Conservation (phyloP, 2,888 invertebrate species). For the Ichneumoninae sp. region DNA sequence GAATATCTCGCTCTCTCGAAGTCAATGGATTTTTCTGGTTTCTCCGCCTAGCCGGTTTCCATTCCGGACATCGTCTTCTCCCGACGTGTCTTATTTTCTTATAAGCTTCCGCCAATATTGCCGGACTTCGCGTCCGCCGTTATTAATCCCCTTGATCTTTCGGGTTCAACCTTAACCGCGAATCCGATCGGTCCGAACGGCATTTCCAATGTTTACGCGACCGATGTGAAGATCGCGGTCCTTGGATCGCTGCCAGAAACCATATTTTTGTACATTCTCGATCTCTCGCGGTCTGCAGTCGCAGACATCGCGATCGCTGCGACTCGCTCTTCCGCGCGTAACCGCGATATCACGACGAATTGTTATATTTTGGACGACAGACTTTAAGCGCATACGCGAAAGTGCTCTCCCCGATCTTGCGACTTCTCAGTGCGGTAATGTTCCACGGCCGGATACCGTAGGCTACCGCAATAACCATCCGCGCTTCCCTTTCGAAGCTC, state of each 20-base stretch:
- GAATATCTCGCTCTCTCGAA: conserved; percentile 26
- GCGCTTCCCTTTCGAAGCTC: too few species aligned
- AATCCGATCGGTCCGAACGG: conserved; percentile 53
- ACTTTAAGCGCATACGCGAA: background rate
- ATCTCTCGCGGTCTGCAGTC: conserved; percentile 38
- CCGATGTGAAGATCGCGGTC: conserved; percentile 66
- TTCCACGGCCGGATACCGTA: background rate
- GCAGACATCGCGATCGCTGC: conserved; percentile 15
- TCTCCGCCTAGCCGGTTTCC: background rate
- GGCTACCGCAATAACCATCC: too few species aligned
- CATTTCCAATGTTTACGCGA: conserved; percentile 74
- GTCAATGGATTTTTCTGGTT: background rate
- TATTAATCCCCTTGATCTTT: conserved; percentile 46
- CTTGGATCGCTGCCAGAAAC: conserved; percentile 73
- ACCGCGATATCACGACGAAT: conserved; percentile 29
- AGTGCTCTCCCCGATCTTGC: background rate
- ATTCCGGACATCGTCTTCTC: background rate
- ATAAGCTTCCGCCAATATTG: background rate
- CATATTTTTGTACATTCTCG: conserved; percentile 75
- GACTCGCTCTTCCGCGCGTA: conserved; percentile 10
- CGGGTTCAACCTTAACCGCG: conserved; percentile 47
- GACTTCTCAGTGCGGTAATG: background rate
- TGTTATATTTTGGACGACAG: background rate
- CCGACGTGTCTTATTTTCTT: background rate
- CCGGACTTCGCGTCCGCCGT: background rate